Conservation (phyloP, 2,797 vertebrate species). For the Kryptolebias ocellatus region DNA sequence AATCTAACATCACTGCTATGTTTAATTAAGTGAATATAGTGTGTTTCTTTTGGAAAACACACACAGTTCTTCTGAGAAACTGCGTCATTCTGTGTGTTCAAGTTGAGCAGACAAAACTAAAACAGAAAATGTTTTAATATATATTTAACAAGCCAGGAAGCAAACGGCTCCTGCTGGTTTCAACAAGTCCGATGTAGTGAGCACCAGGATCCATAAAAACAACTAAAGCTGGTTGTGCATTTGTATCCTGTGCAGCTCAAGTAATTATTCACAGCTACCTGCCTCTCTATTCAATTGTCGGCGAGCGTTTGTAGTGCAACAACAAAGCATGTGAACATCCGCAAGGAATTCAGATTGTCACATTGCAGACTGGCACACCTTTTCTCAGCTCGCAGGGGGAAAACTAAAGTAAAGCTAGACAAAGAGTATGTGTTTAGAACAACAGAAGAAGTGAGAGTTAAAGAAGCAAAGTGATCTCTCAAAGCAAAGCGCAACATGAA, state of each 20-base stretch:
- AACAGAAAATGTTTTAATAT: slow-evolving; percentile 6
- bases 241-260: slow-evolving; percentile 10
- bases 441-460: slow-evolving; percentile 26
- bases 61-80: background rate
- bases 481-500: slow-evolving; percentile 36
- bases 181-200: slow-evolving; percentile 1
- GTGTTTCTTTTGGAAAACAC: slow-evolving; percentile 1
- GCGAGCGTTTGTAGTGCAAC: slow-evolving; percentile 25
- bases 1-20: too few species aligned
- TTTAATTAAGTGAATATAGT: too few species aligned
- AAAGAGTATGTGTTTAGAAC: slow-evolving; percentile 16
- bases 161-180: slow-evolving; percentile 11
- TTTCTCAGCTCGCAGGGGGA: slow-evolving; percentile 1
- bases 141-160: too few species aligned
- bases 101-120: slow-evolving; percentile 21
- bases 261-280: slow-evolving; percentile 38
- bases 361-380: slow-evolving; percentile 2
- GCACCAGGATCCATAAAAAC: slow-evolving; percentile 24
- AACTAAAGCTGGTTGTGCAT: slow-evolving; percentile 13
- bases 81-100: slow-evolving; percentile 12
- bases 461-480: slow-evolving; percentile 33
- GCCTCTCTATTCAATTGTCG: slow-evolving; percentile 24
- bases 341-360: slow-evolving; percentile 10
- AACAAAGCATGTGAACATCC: slow-evolving; percentile 23
- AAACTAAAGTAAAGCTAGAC: slow-evolving; percentile 15